A percentile compares a stretch with the other conserved stretches of the same genome.
Conservation (phyloP, 2,888 invertebrate species). For the Epsilonema sp. region DNA sequence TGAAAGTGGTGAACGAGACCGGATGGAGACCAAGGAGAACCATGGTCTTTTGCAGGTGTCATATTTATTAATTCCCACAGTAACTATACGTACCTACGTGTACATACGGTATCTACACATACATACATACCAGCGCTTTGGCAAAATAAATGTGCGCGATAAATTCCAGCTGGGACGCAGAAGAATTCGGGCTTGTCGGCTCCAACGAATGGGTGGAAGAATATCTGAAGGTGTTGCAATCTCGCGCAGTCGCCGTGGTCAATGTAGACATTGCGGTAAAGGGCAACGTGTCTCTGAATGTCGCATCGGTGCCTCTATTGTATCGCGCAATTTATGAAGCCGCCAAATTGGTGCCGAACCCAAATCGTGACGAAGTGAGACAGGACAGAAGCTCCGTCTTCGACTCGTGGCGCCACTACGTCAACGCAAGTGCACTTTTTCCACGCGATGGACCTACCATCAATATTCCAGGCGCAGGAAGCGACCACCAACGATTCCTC, state of each 20-base stretch:
- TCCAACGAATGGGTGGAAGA: not conserved
- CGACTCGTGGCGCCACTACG: not conserved
- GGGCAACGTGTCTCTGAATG: not conserved
- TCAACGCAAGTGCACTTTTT: too few species aligned
- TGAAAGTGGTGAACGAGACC: not conserved
- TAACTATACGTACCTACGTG: too few species aligned
- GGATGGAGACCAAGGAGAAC: slow-evolving; percentile 8
- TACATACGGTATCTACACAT: too few species aligned
- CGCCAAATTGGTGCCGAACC: not conserved
- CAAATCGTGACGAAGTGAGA: not conserved
- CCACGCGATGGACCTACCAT: too few species aligned
- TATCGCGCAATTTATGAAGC: not conserved
- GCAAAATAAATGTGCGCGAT: too few species aligned
- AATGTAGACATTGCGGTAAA: slow-evolving; percentile 17
- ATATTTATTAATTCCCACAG: too few species aligned
- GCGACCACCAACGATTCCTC: too few species aligned
- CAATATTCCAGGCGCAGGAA: too few species aligned
- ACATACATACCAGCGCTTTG: too few species aligned
- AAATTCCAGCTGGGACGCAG: slow-evolving; percentile 5
- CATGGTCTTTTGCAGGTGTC: slow-evolving; percentile 8
- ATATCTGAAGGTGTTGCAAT: not conserved
- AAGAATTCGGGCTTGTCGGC: not conserved
- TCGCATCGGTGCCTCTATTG: not conserved
- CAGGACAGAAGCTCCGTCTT: not conserved
- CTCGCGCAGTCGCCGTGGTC: slow-evolving; percentile 15